Evolutionary conservation across 2,888 invertebrate genomes (phyloP), one percentile per base, ranked within the genome.

Genomic region (Clivina fossor): DNA sequence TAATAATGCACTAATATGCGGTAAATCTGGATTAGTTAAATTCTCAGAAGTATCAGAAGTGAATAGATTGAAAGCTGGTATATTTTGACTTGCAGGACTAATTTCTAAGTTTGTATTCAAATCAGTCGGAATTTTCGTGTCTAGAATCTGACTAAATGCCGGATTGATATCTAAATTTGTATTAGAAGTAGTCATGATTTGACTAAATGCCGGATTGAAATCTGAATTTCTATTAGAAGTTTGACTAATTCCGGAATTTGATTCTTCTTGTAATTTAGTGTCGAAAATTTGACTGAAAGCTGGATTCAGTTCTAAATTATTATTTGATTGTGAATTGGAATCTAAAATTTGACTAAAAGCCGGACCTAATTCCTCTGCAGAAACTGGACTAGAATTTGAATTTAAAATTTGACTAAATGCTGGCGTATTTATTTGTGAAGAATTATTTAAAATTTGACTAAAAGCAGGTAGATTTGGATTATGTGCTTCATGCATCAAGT

Each of bases 191-290:
- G 26, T 19, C 19, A 60, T 49, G 11, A 62, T 57, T 44, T 60
- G 56, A 38, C 62, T 62, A 18, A 62, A 44, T 11, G 58, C 61
- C 9, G 63, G 62, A 13, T 59, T 40, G 44, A 55, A 56, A 11
- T 30, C 28, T 9, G 2, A n/a, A n/a, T n/a, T 19, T 38, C 30
- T 24, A 19, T 26, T 35, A 16, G 49, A 41, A 30, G 28, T 41
- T 35, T 48, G 37, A 13, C n/a, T 7, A 37, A 13, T 37, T 3
- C 15, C 9, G 8, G n/a, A n/a, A n/a, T n/a, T n/a, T n/a, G n/a
- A n/a, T n/a, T n/a, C n/a, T n/a, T n/a, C n/a, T n/a, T n/a, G n/a
- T n/a, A n/a, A n/a, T n/a, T n/a, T n/a, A n/a, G n/a, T n/a, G n/a
- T n/a, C n/a, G n/a, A n/a, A 4, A 2, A 16, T 4, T 16, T 15